Evolutionary conservation across 2,113 vertebrate genomes (phyloP).

Genomic region (Crotalus viridis): DNA sequence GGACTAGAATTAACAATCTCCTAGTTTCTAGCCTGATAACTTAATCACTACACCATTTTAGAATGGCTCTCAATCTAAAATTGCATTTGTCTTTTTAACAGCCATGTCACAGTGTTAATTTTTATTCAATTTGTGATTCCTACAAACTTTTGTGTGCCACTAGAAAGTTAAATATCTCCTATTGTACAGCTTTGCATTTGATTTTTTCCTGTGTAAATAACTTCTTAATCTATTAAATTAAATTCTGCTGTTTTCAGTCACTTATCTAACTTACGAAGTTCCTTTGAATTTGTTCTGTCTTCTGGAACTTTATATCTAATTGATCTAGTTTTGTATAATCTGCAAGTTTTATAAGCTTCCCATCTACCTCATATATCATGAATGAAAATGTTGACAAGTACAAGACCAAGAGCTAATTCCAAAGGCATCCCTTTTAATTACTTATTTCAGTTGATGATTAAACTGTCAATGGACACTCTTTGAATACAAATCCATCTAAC

Average conservation of each 20-base stretch:
- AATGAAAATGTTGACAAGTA: background rate
- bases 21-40: background rate
- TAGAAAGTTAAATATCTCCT: background rate
- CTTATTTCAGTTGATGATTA: background rate
- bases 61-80: background rate
- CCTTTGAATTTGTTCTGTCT: background rate
- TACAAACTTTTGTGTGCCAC: background rate
- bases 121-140: background rate
- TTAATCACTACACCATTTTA: background rate
- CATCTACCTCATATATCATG: background rate
- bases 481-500: background rate
- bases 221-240: background rate
- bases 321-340: background rate
- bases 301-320: background rate
- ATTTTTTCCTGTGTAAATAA: background rate
- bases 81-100: background rate
- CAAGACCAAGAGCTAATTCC: background rate
- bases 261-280: background rate
- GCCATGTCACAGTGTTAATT: background rate
- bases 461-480: background rate
- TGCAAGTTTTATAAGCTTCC: background rate
- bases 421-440: background rate
- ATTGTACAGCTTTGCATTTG: background rate
- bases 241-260: background rate
- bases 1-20: background rate